Base-by-base conservation (phyloP, 2,888 invertebrate species). In the Osmoderma eremita region DNA sequence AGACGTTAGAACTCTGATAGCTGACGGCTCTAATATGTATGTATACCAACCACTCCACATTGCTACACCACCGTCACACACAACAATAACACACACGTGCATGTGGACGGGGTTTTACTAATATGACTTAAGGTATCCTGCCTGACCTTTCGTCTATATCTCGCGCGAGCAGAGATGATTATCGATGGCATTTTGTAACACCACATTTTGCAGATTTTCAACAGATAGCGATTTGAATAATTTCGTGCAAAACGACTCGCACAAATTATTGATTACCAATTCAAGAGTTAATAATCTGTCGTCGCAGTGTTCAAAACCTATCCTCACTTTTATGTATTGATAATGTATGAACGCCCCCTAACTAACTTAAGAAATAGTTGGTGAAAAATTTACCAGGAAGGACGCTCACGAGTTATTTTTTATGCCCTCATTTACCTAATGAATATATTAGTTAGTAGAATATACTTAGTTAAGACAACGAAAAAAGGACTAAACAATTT, bases 191-290 rank as follows among this genome's bases (percentile, higher is more conserved):
- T 66, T 66, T 66, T 66, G 58, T 58, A 66, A 66, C 58, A 65
- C 54, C 49, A 54, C 48, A 54, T 65, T 65, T 65, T 53, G 48
- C 65, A 48, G 61, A 66, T 66, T 66, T 66, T 66, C 65, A 66
- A 66, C 65, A 66, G 65, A 66, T 41, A 58, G 61, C 20, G 56
- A 66, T 66, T 66, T 66, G 65, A 66, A 66, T 66, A 66, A 66
- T 66, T 58, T 58, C 65, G 65, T 66, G 65, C 58, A 58, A 58
- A 58, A 54, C 54, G 65, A 65, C 48, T 48, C 45, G 54, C 36
- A 8, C 48, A 65, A 65, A 65, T 65, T 56, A 56, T 48, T 45
- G 65, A 65, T 65, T 56, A 58, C 50, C 49, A 64, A 53, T 64
- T 42, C 63, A 17, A 53, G 51, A 65, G 58, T 61, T 61, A 45